Conservation (phyloP, 2,113 vertebrate genomes). For the Nyctibius bracteatus region DNA sequence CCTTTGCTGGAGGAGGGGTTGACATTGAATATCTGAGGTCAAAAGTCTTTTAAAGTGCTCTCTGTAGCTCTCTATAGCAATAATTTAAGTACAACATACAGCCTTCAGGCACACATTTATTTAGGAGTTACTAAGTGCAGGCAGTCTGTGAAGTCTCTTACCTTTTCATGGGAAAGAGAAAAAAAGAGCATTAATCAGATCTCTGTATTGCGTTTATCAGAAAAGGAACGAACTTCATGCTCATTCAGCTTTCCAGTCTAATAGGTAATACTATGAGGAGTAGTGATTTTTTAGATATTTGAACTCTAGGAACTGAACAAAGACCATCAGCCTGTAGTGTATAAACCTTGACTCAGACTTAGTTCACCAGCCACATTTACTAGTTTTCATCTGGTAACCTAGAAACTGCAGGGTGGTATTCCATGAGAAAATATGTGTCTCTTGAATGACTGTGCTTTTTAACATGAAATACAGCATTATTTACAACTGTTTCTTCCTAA, state of each 20-base stretch:
- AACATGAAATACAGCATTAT: background rate
- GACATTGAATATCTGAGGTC: background rate
- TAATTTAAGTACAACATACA: background rate
- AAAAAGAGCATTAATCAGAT: background rate
- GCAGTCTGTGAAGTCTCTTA: background rate
- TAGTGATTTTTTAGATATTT: background rate
- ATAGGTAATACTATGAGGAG: background rate
- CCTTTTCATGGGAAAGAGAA: background rate
- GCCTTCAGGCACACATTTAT: background rate
- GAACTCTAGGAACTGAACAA: background rate
- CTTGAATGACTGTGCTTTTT: background rate
- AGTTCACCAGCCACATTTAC: background rate
- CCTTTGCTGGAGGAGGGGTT: background rate
- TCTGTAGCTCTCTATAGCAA: constrained; percentile 9
- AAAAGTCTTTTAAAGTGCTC: constrained; percentile 4
- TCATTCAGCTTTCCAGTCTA: background rate
- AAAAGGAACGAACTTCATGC: background rate
- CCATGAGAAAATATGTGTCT: background rate
- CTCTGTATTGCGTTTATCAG: background rate
- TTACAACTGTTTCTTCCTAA: background rate
- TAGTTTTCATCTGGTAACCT: background rate
- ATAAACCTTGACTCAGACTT: background rate
- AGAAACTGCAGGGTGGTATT: background rate
- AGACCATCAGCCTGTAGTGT: background rate
- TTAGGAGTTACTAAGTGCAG: background rate